These are phyloP conservation scores for Ephestia elutella DNA, from an alignment of 1,140 invertebrate genomes.

Conservation along the genomic window DNA sequence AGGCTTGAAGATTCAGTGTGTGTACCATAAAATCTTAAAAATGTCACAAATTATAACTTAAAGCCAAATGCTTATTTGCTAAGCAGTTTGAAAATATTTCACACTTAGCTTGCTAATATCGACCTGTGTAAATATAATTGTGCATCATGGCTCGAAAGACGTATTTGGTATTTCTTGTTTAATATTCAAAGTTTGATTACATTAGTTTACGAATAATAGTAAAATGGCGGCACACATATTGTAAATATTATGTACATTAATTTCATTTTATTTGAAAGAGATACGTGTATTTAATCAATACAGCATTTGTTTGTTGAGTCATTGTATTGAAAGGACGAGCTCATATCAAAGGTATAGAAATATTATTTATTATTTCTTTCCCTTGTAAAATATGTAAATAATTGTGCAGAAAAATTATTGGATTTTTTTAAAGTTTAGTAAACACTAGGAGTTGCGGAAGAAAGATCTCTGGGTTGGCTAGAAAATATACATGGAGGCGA, in stretches of 20 bases:
- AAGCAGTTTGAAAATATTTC: too few species aligned
- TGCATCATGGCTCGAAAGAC: too few species aligned
- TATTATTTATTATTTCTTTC: constrained; percentile 61
- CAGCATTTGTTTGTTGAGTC: constrained; percentile 26
- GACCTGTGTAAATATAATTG: not conserved
- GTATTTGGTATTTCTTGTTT: too few species aligned
- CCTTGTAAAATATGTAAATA: constrained; percentile 71
- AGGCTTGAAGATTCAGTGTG: constrained; percentile 10
- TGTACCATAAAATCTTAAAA: not conserved
- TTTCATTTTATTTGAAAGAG: constrained; percentile 28
- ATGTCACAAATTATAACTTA: not conserved
- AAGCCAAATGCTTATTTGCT: not conserved
- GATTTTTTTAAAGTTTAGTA: constrained; percentile 32
- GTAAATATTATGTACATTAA: constrained; percentile 36
- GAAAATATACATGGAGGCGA: not conserved
- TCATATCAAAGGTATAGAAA: constrained; percentile 63
- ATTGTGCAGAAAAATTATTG: constrained; percentile 35
- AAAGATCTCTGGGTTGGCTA: constrained; percentile 26
- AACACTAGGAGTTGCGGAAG: constrained; percentile 23
- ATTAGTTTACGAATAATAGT: not conserved
- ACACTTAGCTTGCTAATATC: not conserved
- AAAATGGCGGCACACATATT: constrained; percentile 20
- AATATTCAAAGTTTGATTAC: not conserved
- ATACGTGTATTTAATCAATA: constrained; percentile 23
- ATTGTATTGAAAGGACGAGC: constrained; percentile 40